Conservation (phyloP, 2,113 vertebrate genomes). For the Tiliqua scincoides region DNA sequence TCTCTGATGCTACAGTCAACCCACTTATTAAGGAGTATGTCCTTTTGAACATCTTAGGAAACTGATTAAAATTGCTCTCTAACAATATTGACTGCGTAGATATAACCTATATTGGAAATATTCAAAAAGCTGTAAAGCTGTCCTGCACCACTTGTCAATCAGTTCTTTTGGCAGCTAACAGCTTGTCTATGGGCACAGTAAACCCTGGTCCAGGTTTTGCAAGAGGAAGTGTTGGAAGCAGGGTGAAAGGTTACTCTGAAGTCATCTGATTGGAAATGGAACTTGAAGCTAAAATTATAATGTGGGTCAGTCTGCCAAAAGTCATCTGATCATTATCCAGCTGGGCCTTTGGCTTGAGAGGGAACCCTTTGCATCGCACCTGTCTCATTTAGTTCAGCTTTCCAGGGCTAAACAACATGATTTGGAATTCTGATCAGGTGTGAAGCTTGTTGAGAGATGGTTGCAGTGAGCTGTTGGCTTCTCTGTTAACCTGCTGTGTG, state of each 20-base stretch:
- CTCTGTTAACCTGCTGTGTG: not conserved
- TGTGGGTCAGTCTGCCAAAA: conserved; percentile 32
- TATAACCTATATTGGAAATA: conserved; percentile 19
- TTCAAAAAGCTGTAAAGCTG: conserved; percentile 2
- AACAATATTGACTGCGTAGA: not conserved
- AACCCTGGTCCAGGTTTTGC: conserved; percentile 16
- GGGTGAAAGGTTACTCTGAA: conserved; percentile 26
- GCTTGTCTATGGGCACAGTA: conserved; percentile 27
- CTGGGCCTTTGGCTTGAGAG: conserved; percentile 28
- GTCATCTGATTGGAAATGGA: conserved; percentile 37
- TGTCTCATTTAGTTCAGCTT: not conserved
- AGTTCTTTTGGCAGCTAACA: conserved; percentile 45
- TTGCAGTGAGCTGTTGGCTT: not conserved
- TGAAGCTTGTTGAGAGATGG: conserved; percentile 22
- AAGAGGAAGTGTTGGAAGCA: conserved; percentile 27
- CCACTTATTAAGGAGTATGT: not conserved
- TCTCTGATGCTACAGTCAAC: not conserved
- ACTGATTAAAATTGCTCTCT: not conserved
- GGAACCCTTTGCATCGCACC: conserved; percentile 1
- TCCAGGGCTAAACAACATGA: not conserved
- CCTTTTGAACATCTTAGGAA: not conserved
- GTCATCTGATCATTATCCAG: conserved; percentile 21
- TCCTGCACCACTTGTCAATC: conserved; percentile 24
- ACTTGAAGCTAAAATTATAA: conserved; percentile 27
- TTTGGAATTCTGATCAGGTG: conserved; percentile 32